Base-by-base conservation (phyloP, 2,888 invertebrate species). In the Lapara coniferarum region DNA sequence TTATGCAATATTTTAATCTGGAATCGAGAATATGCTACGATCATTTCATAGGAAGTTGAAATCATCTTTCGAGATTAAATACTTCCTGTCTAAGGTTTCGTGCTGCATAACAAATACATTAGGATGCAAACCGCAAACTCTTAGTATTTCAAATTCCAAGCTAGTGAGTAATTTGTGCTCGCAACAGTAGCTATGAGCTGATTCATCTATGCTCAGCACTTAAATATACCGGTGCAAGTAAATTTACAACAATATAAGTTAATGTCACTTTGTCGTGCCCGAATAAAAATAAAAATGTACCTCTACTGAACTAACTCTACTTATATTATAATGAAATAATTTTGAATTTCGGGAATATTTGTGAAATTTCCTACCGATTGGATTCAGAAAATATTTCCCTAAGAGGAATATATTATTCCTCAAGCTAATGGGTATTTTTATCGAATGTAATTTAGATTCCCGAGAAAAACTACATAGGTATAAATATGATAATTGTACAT, bases 41-140 rank as follows among this genome's bases (percentile, higher is more conserved):
- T n/a, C 3, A 46, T 10, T 44, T 19, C 5, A 12, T 19, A 7
- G 63, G 19, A 58, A 63, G 46, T 46, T 49, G 16, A 19, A 7
- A 19, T 49, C 16, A 49, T 19, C 7, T 19, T 16, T n/a, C n/a
- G 10, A 46, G 44, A 59, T 44, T 19, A 63, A 46, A 44, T 46
- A 44, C 19, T 49, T 63, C 12, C 49, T 46, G 46, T n/a, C 19
- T 3, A 46, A 63, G 59, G 16, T 63, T 13, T 13, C 30, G 57
- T 30, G 57, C 25, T n/a, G 4, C 7, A 12, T 19, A 19, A 63
- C 19, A 19, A 46, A 49, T 46, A 63, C 63, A 63, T 63, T 63
- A 63, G 13, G 49, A 63, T 63, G 63, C 63, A 63, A 63, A 63
- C 63, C 63, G 63, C 63, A 63, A 63, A 49, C 46, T 10, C 16